Base-by-base conservation (phyloP, 2,797 vertebrate species). In the Calcarius lapponicus region DNA sequence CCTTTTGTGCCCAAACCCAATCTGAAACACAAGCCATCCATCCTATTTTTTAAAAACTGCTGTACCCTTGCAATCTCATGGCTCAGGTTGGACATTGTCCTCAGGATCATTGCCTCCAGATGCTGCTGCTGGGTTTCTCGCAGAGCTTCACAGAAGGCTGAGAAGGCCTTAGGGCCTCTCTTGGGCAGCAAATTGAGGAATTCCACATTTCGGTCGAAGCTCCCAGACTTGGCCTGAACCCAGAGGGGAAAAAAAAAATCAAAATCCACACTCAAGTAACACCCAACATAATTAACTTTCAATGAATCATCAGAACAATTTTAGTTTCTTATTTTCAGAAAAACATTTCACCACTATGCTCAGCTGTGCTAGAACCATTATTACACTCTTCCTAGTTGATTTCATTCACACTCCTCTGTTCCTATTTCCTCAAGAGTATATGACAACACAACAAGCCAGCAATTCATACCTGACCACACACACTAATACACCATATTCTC, bases 131-230 rank as follows among this genome's bases (percentile, higher is more conserved):
- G 98, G 2, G 99, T 99, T 88, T 98, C 98, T 89, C 60, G 94
- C 42, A 99, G 98, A 65, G 98, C 99, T 43, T 95, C 90, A 92
- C 99, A 99, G 97, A 99, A 99, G 86, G 96, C 98, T 90, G 97
- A 98, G 72, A 99, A 99, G 18, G 99, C 99, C 45, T 80, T 95
- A 17, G 99, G 99, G 24, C 99, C 99, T 88, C 99, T 98, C 94
- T 99, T 99, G 43, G 99, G 99, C 80, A 99, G 97, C 48, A 99
- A 96, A 42, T 97, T 96, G 16, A 99, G 97, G 86, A 99, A 98
- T 66, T 98, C 97, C 88, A 97, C 96, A 19, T 98, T 98, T 90
- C 97, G 97, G 92, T 95, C 96, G 11, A 98, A 98, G 85, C 82
- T 97, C 57, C 97, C 97, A 62, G 92, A 78, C 87, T 97, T 97